A percentile compares a stretch with the other conserved stretches of the same genome.
Conservation (phyloP, 2,888 invertebrate genomes). For the Lepeophtheirus nordmannii region DNA sequence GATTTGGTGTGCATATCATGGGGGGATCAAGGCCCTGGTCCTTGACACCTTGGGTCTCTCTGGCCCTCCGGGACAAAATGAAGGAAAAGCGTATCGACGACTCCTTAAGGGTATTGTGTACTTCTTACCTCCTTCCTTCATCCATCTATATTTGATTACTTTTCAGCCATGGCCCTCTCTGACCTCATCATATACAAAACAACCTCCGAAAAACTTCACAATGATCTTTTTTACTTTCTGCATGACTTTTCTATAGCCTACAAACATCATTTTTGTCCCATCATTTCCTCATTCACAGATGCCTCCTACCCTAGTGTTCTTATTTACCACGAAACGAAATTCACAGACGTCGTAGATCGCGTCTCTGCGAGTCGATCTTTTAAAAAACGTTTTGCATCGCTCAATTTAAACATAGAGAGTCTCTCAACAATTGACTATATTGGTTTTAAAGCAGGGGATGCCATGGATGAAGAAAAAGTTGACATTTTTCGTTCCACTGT, state of each 20-base stretch:
- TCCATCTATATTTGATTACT: background rate
- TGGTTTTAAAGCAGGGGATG: background rate
- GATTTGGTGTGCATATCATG: slow-evolving; percentile 59
- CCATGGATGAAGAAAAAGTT: slow-evolving; percentile 44
- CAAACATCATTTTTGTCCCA: slow-evolving; percentile 51
- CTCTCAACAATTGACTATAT: slow-evolving; percentile 43
- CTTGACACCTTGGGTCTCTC: slow-evolving; percentile 65
- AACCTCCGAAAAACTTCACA: slow-evolving; percentile 53
- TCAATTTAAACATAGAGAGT: slow-evolving; percentile 49
- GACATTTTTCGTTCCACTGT: slow-evolving; percentile 43
- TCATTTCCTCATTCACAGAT: slow-evolving; percentile 39
- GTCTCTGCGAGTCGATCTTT: slow-evolving; percentile 49
- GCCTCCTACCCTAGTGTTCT: slow-evolving; percentile 55
- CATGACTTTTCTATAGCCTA: slow-evolving; percentile 59
- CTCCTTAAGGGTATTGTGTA: slow-evolving; percentile 45
- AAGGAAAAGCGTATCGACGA: slow-evolving; percentile 47
- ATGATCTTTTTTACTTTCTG: slow-evolving; percentile 59
- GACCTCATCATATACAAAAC: slow-evolving; percentile 63
- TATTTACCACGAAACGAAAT: slow-evolving; percentile 60
- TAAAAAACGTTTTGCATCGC: slow-evolving; percentile 45
- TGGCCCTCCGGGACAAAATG: slow-evolving; percentile 46
- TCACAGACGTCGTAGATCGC: slow-evolving; percentile 49
- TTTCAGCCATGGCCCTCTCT: slow-evolving; percentile 53
- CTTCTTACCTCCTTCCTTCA: too few species aligned
- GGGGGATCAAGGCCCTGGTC: slow-evolving; percentile 47